A percentile compares a stretch with the other conserved stretches of the same genome.
Evolutionary conservation across 2,113 vertebrate genomes (phyloP).

Genomic region (Sinocyclocheilus anophthalmus): DNA sequence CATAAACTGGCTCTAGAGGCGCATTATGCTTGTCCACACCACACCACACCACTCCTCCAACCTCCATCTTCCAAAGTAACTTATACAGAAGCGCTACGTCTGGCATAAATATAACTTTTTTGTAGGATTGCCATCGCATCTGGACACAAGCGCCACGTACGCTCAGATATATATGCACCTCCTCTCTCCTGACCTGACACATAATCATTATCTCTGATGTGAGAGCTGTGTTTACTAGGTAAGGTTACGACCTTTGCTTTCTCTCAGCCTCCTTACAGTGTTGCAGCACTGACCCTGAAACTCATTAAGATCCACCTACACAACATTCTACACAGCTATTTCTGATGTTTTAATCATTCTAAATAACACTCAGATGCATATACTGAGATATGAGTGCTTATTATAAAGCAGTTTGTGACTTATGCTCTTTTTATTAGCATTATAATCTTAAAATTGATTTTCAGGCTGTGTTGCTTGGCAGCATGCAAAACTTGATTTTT

Average conservation of each 20-base stretch:
- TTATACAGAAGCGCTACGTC: neutral
- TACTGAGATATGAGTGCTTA: neutral
- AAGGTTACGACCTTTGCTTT: conserved; percentile 6
- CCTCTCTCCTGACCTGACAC: neutral
- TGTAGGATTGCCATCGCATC: neutral
- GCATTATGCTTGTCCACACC: conserved; percentile 70
- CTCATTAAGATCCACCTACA: conserved; percentile 21
- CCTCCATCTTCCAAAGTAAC: conserved; percentile 35
- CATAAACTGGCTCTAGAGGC: conserved; percentile 70
- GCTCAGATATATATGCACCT: neutral
- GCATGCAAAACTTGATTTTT: neutral
- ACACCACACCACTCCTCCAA: conserved; percentile 53
- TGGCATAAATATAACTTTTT: neutral
- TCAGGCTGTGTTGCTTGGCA: neutral
- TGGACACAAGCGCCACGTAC: neutral
- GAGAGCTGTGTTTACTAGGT: conserved; percentile 4
- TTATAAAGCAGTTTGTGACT: neutral
- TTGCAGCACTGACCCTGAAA: conserved; percentile 5
- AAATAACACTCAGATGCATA: neutral
- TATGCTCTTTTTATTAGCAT: neutral
- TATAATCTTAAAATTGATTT: neutral
- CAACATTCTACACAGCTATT: neutral
- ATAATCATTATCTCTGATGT: conserved; percentile 16
- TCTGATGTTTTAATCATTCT: conserved; percentile 1
- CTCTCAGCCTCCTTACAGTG: neutral